Base-by-base conservation (phyloP, 2,113 vertebrate genomes). In the Casuarius casuarius region DNA sequence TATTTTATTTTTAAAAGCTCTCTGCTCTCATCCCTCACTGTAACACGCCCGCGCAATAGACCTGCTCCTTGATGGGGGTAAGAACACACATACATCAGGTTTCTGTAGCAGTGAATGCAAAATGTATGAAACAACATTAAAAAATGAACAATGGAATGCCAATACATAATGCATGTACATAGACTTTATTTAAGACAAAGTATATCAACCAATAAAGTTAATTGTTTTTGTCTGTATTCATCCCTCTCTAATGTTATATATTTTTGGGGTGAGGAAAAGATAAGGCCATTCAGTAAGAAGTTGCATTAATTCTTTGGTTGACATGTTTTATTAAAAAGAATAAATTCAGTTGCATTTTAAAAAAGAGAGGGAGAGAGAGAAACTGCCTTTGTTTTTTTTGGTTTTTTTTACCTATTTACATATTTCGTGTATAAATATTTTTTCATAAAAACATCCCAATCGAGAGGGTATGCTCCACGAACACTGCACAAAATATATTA, bases 401-500 rank as follows among this genome's bases (percentile, higher is more conserved):
- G 46, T 67, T 73, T 97, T 93, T 94, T 87, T 72, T 90, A 80
- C 83, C 70, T 87, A 98, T 98, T 98, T 98, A 97, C 98, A 98
- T 98, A 98, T 98, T 97, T 96, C 77, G 89, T 79, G 85, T 98
- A 96, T 98, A 98, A 98, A 98, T 98, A 97, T 98, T 98, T 98
- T 98, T 97, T 98, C 97, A 98, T 98, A 97, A 98, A 97, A 98
- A 94, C 97, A 97, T 97, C 97, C 94, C 84, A 97, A 98, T 96
- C 92, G 92, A 95, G 97, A 84, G 90, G 89, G 87, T 95, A 35
- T 52, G 93, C 96, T 92, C 96, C 95, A 81, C 93, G 96, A 96
- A 94, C 79, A 95, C 95, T 81, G 88, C 95, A 83, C 93, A 97
- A 98, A 98, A 98, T 98, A 99, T 99, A 99, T 99, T 99, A 98